Conservation (phyloP, 2,113 vertebrate genomes). For the Rhea americana region DNA sequence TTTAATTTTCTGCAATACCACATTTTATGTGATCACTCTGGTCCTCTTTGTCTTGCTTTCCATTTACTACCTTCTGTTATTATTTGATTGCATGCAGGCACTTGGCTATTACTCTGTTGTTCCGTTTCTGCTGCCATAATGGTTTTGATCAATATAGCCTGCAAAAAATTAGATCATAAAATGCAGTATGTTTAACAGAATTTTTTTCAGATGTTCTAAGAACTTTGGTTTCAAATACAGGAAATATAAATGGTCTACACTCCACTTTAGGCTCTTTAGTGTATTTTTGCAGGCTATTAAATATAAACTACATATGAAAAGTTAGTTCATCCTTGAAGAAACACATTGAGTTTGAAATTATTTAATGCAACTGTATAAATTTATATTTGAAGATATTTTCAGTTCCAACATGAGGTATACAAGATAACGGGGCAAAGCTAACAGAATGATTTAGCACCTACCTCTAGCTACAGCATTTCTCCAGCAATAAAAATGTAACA, state of each 20-base stretch:
- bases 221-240: conserved; percentile 19
- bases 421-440: conserved; percentile 63
- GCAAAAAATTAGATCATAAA: conserved; percentile 44
- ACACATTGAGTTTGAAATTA: conserved; percentile 54
- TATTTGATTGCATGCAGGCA: conserved; percentile 25
- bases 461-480: conserved; percentile 18
- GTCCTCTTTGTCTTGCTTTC: conserved; percentile 36
- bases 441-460: conserved; percentile 62
- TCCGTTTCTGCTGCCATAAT: conserved; percentile 24
- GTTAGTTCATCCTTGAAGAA: conserved; percentile 69
- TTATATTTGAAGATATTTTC: conserved; percentile 61
- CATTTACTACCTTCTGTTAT: conserved; percentile 31
- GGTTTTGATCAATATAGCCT: conserved; percentile 46
- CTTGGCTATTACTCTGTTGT: conserved; percentile 24
- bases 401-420: conserved; percentile 33
- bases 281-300: conserved; percentile 41
- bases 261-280: neutral
- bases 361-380: conserved; percentile 63
- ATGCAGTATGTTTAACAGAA: conserved; percentile 28
- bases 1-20: conserved; percentile 41
- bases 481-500: conserved; percentile 36
- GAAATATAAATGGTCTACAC: neutral
- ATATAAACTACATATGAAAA: conserved; percentile 16
- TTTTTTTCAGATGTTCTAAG: conserved; percentile 16
- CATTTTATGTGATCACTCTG: conserved; percentile 38